Base-by-base conservation (phyloP, 2,888 invertebrate genomes). In the Dicyrtomina minuta region DNA sequence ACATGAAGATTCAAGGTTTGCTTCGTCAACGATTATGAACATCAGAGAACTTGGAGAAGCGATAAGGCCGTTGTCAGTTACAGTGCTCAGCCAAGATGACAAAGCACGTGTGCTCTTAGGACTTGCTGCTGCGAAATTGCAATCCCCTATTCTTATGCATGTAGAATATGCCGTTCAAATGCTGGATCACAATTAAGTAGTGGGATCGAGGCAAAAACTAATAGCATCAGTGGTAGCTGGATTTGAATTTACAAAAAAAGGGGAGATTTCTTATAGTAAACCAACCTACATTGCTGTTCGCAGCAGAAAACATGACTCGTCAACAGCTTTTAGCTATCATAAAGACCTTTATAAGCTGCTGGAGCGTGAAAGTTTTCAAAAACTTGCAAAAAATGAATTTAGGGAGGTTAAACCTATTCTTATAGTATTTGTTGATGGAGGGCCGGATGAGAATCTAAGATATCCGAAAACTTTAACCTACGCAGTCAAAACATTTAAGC, bases 261-360 rank as follows among this genome's bases (percentile, higher is more conserved):
- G 27, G 27, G 33, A 55, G n/a, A 5, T 55, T 6, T n/a, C 15
- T 5, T 55, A 65, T 43, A 79, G 78, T 68, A 83, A 82, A n/a
- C 82, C 83, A 64, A 83, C 82, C 64, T 82, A 81, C 75, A 78
- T 83, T 49, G 79, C 81, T 12, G 79, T 82, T n/a, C 55, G 80
- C 15, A 77, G 76, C 65, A 79, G 77, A 2, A 80, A 80, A 68
- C 79, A 80, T 67, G 75, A 72, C 51, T 75, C 73, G 12, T 78
- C 77, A 8, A 79, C 77, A 17, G 79, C 80, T 39, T 56, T 61
- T 43, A 73, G 76, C 22, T 81, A 81, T 72, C 74, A 75, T 20
- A 17, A 17, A 22, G 81, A 81, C 66, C 75, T 81, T 5, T 68
- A 79, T 15, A 66, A n/a, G n/a, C n/a, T n/a, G n/a, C n/a, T n/a